A percentile compares a stretch with the other conserved stretches of the same genome.
Evolutionary conservation across 2,797 vertebrate species (phyloP).

Genomic region (Erethizon dorsatum): DNA sequence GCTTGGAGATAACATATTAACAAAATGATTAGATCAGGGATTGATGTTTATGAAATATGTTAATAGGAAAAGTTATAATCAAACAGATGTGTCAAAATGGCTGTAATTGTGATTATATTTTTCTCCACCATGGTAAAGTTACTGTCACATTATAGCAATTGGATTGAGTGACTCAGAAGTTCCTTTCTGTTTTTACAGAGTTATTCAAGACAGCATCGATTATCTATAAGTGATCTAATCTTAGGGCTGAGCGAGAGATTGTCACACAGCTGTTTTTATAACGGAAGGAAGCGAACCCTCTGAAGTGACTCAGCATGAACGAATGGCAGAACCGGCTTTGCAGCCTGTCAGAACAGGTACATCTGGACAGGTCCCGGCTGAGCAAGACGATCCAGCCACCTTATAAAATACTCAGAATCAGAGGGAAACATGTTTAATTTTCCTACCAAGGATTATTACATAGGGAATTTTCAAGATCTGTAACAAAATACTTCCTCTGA

Average conservation of each 20-base stretch:
- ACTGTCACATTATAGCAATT: not conserved
- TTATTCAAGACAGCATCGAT: not conserved
- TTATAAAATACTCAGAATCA: not conserved
- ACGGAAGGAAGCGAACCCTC: not conserved
- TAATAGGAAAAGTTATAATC: not conserved
- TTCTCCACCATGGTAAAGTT: not conserved
- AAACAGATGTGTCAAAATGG: not conserved
- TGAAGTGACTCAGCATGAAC: not conserved
- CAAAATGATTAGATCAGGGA: not conserved
- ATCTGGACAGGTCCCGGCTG: not conserved
- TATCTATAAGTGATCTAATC: not conserved
- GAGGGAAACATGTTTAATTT: not conserved
- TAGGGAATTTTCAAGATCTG: not conserved
- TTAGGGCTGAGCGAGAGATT: not conserved
- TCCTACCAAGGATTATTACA: not conserved
- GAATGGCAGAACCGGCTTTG: not conserved
- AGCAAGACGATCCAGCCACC: not conserved
- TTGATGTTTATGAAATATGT: not conserved
- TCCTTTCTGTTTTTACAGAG: not conserved
- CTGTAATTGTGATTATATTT: not conserved
- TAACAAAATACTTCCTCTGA: not conserved
- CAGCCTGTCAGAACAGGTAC: not conserved
- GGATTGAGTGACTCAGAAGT: slow-evolving; percentile 55
- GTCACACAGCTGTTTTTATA: not conserved
- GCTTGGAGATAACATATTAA: not conserved